phyloP scores from a whole-genome alignment of 2,888 invertebrate species.

The Pachymerium ferrugineum region DNA sequence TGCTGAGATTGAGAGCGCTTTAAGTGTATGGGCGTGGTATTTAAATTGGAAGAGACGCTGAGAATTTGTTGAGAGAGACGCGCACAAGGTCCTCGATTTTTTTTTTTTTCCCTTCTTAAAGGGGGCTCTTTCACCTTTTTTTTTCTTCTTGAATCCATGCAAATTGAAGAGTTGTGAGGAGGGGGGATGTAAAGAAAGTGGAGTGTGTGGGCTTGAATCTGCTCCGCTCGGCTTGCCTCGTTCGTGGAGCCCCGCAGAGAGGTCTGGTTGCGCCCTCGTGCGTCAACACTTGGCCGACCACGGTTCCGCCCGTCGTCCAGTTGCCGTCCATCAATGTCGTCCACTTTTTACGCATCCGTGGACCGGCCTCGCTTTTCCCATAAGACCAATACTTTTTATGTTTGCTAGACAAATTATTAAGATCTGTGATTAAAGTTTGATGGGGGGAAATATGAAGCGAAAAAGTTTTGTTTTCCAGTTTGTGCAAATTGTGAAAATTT shows the following conservation, averaged over 20 bases:
- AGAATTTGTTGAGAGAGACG: constrained; percentile 21
- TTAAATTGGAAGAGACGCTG: constrained; percentile 21
- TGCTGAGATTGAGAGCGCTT: constrained; percentile 10
- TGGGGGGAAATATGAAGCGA: too few species aligned
- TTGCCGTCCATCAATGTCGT: constrained; percentile 20
- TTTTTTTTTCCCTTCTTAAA: background rate
- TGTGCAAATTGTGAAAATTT: too few species aligned
- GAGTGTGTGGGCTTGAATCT: background rate
- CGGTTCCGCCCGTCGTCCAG: constrained; percentile 21
- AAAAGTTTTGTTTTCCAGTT: too few species aligned
- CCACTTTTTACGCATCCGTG: background rate
- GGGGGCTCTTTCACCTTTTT: background rate
- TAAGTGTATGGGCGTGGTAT: constrained; percentile 21
- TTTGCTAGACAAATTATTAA: too few species aligned
- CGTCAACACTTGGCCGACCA: constrained; percentile 21
- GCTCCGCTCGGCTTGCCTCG: background rate
- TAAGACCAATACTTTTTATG: background rate
- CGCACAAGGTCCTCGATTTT: background rate
- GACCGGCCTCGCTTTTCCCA: background rate
- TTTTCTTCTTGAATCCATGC: background rate
- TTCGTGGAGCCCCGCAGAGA: constrained; percentile 12
- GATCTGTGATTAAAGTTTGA: too few species aligned
- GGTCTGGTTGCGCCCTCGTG: constrained; percentile 21
- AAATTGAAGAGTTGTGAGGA: constrained; percentile 12
- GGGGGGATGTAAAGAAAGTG: too few species aligned